Conservation (phyloP, 2,888 invertebrate species). For the Cosmorhoe ocellata region DNA sequence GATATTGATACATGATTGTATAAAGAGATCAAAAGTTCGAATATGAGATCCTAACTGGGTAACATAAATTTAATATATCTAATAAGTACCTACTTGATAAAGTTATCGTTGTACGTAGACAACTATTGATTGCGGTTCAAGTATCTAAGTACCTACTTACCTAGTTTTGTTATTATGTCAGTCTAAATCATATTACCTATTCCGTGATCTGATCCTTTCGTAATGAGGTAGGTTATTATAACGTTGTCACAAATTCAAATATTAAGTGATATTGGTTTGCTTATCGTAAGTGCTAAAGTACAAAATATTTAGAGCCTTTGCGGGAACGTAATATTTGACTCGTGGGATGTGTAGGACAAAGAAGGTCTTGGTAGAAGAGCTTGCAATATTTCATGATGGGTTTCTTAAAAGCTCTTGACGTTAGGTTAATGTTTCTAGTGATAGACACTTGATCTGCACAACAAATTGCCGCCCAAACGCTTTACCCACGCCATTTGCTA, state of each 20-base stretch:
- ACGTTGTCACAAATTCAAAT: no score
- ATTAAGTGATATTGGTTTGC: no score
- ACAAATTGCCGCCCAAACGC: conserved; percentile 14
- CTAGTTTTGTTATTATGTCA: not conserved
- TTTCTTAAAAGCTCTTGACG: conserved; percentile 3
- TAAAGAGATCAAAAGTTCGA: conserved; percentile 10
- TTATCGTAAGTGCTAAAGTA: no score
- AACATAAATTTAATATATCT: no score
- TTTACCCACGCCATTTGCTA: conserved; percentile 11
- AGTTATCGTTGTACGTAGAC: not conserved
- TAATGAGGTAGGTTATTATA: no score
- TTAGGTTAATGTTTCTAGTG: conserved; percentile 9
- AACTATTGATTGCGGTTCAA: no score
- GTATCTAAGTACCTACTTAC: no score
- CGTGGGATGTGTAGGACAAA: no score
- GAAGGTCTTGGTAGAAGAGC: no score
- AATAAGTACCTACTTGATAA: not conserved
- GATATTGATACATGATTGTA: conserved; percentile 17
- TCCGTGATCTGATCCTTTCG: no score
- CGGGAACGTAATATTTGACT: no score
- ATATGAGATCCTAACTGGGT: not conserved
- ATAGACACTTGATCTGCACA: conserved; percentile 17
- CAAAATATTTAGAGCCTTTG: no score
- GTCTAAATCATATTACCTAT: not conserved
- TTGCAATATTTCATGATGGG: conserved; percentile 17